Base-by-base conservation (phyloP, 2,888 invertebrate genomes). In the Sialis fuliginosa region DNA sequence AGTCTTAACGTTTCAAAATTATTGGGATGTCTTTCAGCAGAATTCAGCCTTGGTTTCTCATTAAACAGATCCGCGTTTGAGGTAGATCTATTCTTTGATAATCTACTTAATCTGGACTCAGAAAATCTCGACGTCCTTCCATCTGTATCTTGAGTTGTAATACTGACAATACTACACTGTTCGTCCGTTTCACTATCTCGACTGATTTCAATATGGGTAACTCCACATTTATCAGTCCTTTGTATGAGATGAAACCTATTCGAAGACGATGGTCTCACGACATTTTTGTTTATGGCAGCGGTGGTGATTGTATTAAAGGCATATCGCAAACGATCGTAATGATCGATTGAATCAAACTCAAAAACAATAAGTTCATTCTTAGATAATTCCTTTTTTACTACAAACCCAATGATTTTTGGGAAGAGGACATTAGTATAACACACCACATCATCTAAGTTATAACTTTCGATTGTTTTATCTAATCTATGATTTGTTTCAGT, bases 131-230 rank as follows among this genome's bases (percentile, higher is more conserved):
- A 12, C 37, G 37, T 42, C 22, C 42, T 22, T 6, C 32, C 42
- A 10, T 47, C 52, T 22, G 52, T 54, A 33, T 62, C 63, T 1
- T 65, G 65, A 1, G 64, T 63, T 45, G 60, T 64, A 34, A 67
- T 57, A 52, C 64, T 66, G 13, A 66, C 63, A 48, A 67, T 63
- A 46, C 61, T 63, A 30, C 55, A 58, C 22, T 53, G 52, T 55
- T 13, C 42, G 46, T 33, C 22, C 6, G 35, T 10, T 6, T 34
- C 33, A n/a, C 59, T 54, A 46, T 57, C 55, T 44, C 59, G 56
- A 13, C 60, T 59, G 13, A 70, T 66, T 52, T 69, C 67, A 46
- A 70, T 69, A 52, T 71, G 70, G 2, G 70, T 70, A 3, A 70
- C 62, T 6, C 69, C 70, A 54, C 70, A 67, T 12, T 60, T 60